These are phyloP conservation scores for Nemopilema nomurai DNA, from an alignment of 30 jellyfish, hydroid and myxozoan genomes.

Conservation along the genomic window DNA sequence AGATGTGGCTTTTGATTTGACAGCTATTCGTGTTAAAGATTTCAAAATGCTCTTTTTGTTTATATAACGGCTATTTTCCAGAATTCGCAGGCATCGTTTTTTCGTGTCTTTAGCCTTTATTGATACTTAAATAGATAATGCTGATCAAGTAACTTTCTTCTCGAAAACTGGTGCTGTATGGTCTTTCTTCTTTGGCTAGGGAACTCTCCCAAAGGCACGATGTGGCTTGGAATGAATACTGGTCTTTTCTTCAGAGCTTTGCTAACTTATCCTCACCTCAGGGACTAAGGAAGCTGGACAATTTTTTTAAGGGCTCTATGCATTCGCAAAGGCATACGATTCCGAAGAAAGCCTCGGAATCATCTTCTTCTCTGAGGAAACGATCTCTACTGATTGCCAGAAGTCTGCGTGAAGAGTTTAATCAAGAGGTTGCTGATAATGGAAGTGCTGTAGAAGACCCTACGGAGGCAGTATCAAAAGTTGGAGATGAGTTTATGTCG, in stretches of 20 bases:
- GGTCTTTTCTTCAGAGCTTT: constrained; percentile 78
- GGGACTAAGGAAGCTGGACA: constrained; percentile 74
- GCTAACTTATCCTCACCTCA: constrained; percentile 48
- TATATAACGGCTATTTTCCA: neutral
- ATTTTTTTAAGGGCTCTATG: neutral
- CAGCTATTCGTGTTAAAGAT: no score
- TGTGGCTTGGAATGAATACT: constrained; percentile 84
- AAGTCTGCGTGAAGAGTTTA: neutral
- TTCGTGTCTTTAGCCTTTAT: no score
- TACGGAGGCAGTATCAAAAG: neutral
- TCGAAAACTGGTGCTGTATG: neutral
- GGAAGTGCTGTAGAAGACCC: neutral
- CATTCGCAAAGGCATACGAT: neutral
- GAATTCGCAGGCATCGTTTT: no score
- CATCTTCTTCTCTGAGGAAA: neutral
- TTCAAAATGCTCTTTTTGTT: no score
- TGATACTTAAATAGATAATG: no score
- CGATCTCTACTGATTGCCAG: neutral
- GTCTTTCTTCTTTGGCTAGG: constrained; percentile 18
- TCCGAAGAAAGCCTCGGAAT: neutral
- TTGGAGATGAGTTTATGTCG: neutral
- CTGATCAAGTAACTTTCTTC: neutral
- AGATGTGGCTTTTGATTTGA: no score
- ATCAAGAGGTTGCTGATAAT: neutral
- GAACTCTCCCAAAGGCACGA: constrained; percentile 57